Base-by-base conservation (phyloP, 2,888 invertebrate genomes). In the Sthenelais limicola region DNA sequence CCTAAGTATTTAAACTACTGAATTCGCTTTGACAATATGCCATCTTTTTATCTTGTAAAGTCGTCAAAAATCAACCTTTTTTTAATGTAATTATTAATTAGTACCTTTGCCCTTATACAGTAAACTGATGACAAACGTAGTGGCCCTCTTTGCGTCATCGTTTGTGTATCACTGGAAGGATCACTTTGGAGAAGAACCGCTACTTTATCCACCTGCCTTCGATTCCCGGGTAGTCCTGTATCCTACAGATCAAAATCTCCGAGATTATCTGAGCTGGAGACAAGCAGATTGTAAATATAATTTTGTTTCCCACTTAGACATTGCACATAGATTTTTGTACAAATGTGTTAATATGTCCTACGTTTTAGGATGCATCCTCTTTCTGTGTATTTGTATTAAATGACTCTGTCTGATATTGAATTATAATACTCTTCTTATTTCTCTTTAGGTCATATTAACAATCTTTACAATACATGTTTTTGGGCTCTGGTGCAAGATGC, bases 401-500 rank as follows among this genome's bases (percentile, higher is more conserved):
- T 51, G 51, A n/a, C 21, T n/a, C 18, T 51, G 7, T 49, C 7
- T n/a, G 24, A 12, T 9, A 32, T 26, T 72, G n/a, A 35, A 28
- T 67, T 35, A 18, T 26, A 51, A 15, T 33, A 33, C 26, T 68
- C 12, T n/a, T 0, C 32, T 21, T 33, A 3, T 30, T 47, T 26
- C 58, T 43, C 74, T 82, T 24, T 75, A 88, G 88, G 96, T 72
- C 98, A 98, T 85, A 93, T 98, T 24, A 98, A 98, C 88, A 98
- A 98, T 90, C 90, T 98, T 76, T 97, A 98, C 83, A 98, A 98
- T 85, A 98, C 98, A 3, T 92, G 94, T 75, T 98, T 98, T 89
- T 98, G 98, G 98, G 92, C 92, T 81, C 90, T 98, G 71, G 92
- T 98, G 3, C 90, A 93, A 73, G 91, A 92, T 85, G 92, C 92